Conservation (phyloP, 2,797 vertebrate species). For the Nasua narica region DNA sequence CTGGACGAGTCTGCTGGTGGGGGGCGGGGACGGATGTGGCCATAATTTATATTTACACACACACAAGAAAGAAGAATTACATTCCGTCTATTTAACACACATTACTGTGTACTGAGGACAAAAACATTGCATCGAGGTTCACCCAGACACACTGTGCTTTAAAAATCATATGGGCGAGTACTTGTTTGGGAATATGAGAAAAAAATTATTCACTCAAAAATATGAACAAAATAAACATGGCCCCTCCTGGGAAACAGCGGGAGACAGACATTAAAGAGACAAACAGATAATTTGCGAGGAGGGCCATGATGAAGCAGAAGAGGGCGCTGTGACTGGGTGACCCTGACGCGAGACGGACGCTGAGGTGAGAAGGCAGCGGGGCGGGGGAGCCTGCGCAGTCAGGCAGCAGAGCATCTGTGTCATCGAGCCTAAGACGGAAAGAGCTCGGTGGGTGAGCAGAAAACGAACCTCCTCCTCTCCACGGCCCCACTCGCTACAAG, state of each 20-base stretch:
- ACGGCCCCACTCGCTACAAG: not conserved
- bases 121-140: not conserved
- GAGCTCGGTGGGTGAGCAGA: not conserved
- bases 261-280: not conserved
- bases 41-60: not conserved
- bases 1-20: not conserved
- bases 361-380: too few species aligned
- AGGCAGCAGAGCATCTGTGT: not conserved
- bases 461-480: not conserved
- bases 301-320: not conserved
- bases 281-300: not conserved
- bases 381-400: too few species aligned
- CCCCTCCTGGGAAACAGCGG: not conserved
- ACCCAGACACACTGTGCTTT: not conserved
- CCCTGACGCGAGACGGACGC: not conserved
- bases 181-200: not conserved
- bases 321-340: not conserved
- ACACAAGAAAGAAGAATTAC: not conserved
- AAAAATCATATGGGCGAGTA: not conserved
- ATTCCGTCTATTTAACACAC: not conserved
- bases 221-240: not conserved
- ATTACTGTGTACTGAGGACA: not conserved
- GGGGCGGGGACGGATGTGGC: not conserved
- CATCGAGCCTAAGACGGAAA: not conserved
- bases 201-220: slow-evolving; percentile 35